phyloP scores from a whole-genome alignment of 2,888 invertebrate genomes.

The Stenodema calcarata region DNA sequence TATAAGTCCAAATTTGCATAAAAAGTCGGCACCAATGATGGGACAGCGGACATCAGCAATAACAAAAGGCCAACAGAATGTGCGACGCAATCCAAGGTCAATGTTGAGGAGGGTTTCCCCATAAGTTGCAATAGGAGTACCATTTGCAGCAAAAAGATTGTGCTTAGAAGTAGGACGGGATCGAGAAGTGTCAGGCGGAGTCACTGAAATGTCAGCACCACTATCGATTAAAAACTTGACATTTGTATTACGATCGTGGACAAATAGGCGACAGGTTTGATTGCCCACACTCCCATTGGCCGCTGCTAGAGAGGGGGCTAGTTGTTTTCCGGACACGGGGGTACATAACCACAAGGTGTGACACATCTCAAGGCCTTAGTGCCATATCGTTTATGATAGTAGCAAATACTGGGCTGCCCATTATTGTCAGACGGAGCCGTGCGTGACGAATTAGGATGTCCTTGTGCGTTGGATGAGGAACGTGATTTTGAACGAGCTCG shows the following conservation, averaged over 20 bases:
- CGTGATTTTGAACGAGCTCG: not conserved
- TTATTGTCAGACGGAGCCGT: not conserved
- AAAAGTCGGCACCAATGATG: constrained; percentile 46
- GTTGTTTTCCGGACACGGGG: constrained; percentile 23
- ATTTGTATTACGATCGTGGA: constrained; percentile 17
- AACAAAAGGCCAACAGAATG: constrained; percentile 42
- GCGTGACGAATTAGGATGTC: not conserved
- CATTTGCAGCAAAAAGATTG: constrained; percentile 40
- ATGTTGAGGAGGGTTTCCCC: constrained; percentile 9
- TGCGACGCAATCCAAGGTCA: constrained; percentile 42
- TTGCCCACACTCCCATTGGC: not conserved
- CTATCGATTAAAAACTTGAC: constrained; percentile 50
- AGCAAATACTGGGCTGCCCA: not conserved
- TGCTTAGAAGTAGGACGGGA: not conserved
- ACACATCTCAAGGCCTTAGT: not conserved
- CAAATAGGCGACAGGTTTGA: constrained; percentile 29
- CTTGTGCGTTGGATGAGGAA: not conserved
- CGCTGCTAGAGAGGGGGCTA: not conserved
- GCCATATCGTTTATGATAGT: not conserved
- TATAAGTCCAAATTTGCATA: constrained; percentile 18
- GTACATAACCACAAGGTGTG: not conserved
- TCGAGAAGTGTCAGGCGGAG: not conserved
- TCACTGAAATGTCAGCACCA: constrained; percentile 50
- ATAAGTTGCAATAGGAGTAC: constrained; percentile 18
- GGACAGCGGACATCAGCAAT: constrained; percentile 28